These are phyloP conservation scores for Notospermus geniculatus DNA, from an alignment of 1,140 invertebrate genomes.

Conservation along the genomic window DNA sequence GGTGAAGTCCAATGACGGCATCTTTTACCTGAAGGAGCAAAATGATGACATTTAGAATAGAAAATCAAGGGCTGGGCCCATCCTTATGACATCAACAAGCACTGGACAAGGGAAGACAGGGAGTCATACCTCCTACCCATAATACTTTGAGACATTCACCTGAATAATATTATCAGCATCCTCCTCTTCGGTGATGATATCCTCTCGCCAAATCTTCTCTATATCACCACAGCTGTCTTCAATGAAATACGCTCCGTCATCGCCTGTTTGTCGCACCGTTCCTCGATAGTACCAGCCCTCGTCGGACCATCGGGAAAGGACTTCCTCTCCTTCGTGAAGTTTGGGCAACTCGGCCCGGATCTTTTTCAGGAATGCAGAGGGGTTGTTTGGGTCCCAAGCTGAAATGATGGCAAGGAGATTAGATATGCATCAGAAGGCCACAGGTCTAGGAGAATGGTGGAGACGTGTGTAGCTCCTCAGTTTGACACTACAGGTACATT, in stretches of 20 bases:
- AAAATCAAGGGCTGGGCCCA: background rate
- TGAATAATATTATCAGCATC: slow-evolving; percentile 27
- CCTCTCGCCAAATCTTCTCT: slow-evolving; percentile 34
- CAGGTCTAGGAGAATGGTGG: too few relatives aligned
- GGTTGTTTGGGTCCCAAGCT: too few relatives aligned
- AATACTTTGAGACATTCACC: slow-evolving; percentile 15
- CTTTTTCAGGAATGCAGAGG: too few relatives aligned
- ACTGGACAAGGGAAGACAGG: background rate
- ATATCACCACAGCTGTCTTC: slow-evolving; percentile 31
- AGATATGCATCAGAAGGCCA: too few relatives aligned
- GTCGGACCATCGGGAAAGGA: slow-evolving; percentile 44
- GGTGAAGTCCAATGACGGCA: slow-evolving; percentile 40
- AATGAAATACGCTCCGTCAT: slow-evolving; percentile 31
- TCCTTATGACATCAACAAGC: background rate
- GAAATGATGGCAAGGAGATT: too few relatives aligned
- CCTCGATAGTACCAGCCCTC: slow-evolving; percentile 50
- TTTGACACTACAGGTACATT: too few relatives aligned
- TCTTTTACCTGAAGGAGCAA: slow-evolving; percentile 26
- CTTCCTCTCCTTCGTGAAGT: slow-evolving; percentile 33
- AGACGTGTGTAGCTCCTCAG: too few relatives aligned
- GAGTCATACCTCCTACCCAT: background rate
- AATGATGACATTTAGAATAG: background rate
- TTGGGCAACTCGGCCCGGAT: too few relatives aligned
- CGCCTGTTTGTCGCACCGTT: slow-evolving; percentile 23
- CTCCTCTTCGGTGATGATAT: slow-evolving; percentile 40